A percentile compares a stretch with the other conserved stretches of the same genome.
phyloP scores from a whole-genome alignment of 1,140 invertebrate genomes.

The Idris sp. region DNA sequence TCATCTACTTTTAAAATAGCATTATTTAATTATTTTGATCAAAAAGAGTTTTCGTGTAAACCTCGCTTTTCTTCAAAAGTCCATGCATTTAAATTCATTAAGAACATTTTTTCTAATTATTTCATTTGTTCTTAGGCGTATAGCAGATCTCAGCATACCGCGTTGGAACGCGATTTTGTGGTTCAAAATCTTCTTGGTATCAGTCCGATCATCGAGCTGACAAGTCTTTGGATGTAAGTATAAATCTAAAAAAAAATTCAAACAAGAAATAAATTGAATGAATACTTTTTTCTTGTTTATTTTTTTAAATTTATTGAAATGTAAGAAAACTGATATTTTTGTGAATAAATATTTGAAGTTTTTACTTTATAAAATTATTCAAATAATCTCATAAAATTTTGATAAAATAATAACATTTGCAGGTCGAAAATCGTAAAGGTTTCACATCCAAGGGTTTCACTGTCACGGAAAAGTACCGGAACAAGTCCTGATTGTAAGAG shows the following conservation, averaged over 20 bases:
- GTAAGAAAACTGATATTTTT: no score
- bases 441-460: slow-evolving; percentile 6
- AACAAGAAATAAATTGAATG: no score
- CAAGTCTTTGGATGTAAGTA: slow-evolving; percentile 71
- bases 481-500: slow-evolving; percentile 35
- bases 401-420: slow-evolving; percentile 5
- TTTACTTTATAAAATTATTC: no score
- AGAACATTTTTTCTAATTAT: slow-evolving; percentile 25
- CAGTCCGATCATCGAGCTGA: slow-evolving; percentile 64
- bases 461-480: slow-evolving; percentile 18
- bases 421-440: slow-evolving; percentile 24
- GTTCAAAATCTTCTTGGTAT: slow-evolving; percentile 67
- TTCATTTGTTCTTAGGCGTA: slow-evolving; percentile 70
- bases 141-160: slow-evolving; percentile 68
- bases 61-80: slow-evolving; percentile 27
- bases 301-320: no score
- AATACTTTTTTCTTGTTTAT: no score
- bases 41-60: neutral
- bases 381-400: no score
- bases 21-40: no score
- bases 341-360: no score
- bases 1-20: no score
- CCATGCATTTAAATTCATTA: neutral
- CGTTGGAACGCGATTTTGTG: slow-evolving; percentile 69
- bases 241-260: no score